Evolutionary conservation across 1,140 invertebrate species (phyloP).

Genomic region (Palaemon carinicauda): DNA sequence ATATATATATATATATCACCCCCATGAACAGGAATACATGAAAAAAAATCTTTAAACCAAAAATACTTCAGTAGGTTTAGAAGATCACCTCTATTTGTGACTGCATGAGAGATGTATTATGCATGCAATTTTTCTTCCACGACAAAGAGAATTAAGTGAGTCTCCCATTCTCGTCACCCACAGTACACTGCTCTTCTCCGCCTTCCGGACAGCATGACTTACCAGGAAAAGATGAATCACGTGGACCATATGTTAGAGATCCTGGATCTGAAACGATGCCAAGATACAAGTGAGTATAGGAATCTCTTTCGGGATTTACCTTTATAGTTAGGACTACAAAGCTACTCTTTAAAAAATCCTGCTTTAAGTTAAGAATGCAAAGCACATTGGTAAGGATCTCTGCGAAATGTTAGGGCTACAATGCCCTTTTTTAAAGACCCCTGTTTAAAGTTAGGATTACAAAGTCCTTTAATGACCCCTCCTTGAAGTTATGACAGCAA

Average conservation of each 20-base stretch:
- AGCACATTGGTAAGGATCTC: too few species aligned
- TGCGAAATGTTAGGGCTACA: too few species aligned
- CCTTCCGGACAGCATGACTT: constrained; percentile 78
- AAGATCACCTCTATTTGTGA: constrained; percentile 79
- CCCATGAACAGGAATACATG: constrained; percentile 72
- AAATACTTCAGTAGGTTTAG: constrained; percentile 68
- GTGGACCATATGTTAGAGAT: constrained; percentile 83
- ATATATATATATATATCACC: not conserved
- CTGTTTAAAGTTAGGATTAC: too few species aligned
- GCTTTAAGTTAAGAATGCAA: too few species aligned
- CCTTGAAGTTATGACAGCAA: too few species aligned
- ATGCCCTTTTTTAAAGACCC: too few species aligned
- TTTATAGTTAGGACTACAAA: too few species aligned
- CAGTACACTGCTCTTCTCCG: constrained; percentile 77
- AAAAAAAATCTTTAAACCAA: constrained; percentile 84
- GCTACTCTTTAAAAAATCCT: too few species aligned
- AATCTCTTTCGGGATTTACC: too few species aligned
- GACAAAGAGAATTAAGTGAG: not conserved
- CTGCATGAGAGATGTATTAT: constrained; percentile 46
- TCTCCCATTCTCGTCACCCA: not conserved
- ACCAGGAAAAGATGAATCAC: constrained; percentile 79
- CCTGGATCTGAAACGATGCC: constrained; percentile 78
- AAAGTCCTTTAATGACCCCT: too few species aligned
- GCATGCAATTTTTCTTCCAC: not conserved
- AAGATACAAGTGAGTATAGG: constrained; percentile 78